Conservation (phyloP, 2,113 vertebrate species). For the Rynchops niger region DNA sequence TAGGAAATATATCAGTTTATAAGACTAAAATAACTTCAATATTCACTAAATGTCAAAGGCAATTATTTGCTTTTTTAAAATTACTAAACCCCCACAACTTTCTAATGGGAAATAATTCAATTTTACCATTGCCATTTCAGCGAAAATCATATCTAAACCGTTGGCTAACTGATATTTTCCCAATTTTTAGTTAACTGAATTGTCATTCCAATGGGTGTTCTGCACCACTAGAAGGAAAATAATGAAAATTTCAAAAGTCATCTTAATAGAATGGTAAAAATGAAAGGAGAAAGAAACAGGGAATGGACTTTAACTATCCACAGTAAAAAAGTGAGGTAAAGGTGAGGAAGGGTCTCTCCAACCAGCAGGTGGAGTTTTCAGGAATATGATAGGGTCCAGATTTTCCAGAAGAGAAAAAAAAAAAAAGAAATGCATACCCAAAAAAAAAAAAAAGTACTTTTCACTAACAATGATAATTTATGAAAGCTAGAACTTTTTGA, state of each 20-base stretch:
- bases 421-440: rapidly evolving
- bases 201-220: background rate
- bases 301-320: background rate
- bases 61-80: background rate
- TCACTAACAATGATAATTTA: background rate
- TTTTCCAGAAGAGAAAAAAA: background rate
- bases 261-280: background rate
- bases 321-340: background rate
- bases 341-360: background rate
- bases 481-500: background rate
- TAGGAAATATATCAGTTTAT: background rate
- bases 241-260: background rate
- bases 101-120: background rate
- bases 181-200: background rate
- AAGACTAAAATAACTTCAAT: background rate
- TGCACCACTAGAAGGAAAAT: background rate
- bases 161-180: background rate
- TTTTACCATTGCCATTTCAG: background rate
- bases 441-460: background rate
- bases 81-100: background rate
- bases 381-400: background rate
- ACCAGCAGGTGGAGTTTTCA: background rate
- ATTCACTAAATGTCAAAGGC: background rate
- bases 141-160: background rate
- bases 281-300: background rate